Conservation (phyloP, 2,888 invertebrate genomes). For the Prosapia bicincta region DNA sequence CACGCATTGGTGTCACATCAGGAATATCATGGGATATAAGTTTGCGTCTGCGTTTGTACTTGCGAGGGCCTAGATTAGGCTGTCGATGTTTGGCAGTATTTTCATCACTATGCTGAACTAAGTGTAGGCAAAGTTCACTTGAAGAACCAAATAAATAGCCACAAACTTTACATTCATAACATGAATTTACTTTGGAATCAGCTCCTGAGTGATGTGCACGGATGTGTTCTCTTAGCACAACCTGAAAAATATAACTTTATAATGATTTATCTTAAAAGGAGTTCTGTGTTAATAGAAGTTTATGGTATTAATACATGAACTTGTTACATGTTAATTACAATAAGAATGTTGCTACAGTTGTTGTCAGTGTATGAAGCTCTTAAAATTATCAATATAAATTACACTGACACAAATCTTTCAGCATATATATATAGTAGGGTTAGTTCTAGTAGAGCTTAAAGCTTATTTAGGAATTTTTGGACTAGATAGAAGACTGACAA, state of each 20-base stretch:
- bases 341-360: too few relatives aligned
- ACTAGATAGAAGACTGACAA: too few relatives aligned
- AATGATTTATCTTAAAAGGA: neutral
- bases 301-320: neutral
- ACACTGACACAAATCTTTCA: too few relatives aligned
- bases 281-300: neutral
- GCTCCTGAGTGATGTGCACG: constrained; percentile 82
- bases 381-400: too few relatives aligned
- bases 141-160: constrained; percentile 66
- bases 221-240: constrained; percentile 79
- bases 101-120: constrained; percentile 81
- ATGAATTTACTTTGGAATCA: constrained; percentile 62
- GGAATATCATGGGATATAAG: constrained; percentile 56
- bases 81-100: constrained; percentile 60
- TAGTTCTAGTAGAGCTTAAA: too few relatives aligned
- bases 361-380: too few relatives aligned
- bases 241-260: constrained; percentile 44
- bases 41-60: constrained; percentile 77
- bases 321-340: too few relatives aligned
- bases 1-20: neutral
- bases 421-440: too few relatives aligned
- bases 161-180: constrained; percentile 75
- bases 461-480: too few relatives aligned
- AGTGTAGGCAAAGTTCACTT: constrained; percentile 72
- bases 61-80: constrained; percentile 60